Evolutionary conservation across 1,140 invertebrate genomes (phyloP).

Genomic region (Diachasmimorpha longicaudata): DNA sequence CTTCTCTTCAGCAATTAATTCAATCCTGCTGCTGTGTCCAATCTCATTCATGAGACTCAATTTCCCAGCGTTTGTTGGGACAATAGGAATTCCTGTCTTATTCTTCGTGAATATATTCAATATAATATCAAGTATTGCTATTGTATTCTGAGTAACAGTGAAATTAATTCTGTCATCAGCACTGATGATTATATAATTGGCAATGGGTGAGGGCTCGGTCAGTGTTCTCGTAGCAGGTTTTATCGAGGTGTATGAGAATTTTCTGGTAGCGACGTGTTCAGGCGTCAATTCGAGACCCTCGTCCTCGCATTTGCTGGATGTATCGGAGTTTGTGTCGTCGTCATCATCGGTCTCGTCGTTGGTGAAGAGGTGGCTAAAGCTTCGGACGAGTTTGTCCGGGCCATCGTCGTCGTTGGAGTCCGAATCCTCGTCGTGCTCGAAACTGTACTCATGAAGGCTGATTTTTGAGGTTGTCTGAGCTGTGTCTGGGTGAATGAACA

Average conservation of each 20-base stretch:
- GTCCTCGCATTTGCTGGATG: conserved; percentile 71
- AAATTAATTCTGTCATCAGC: conserved; percentile 73
- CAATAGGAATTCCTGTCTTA: conserved; percentile 48
- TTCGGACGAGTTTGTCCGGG: conserved; percentile 71
- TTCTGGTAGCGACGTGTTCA: conserved; percentile 43
- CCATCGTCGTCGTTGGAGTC: conserved; percentile 82
- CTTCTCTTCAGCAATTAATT: conserved; percentile 45
- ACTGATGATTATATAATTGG: conserved; percentile 73
- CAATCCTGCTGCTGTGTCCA: conserved; percentile 50
- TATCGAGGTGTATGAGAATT: background rate
- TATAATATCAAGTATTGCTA: conserved; percentile 66
- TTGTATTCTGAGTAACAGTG: conserved; percentile 69
- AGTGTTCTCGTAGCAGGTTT: conserved; percentile 49
- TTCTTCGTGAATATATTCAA: conserved; percentile 61
- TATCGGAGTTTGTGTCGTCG: conserved; percentile 74
- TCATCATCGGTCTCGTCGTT: conserved; percentile 76
- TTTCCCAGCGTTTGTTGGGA: conserved; percentile 46
- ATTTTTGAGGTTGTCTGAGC: conserved; percentile 36
- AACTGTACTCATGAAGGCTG: conserved; percentile 40
- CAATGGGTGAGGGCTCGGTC: conserved; percentile 63
- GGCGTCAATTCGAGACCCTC: conserved; percentile 54
- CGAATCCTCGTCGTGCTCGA: conserved; percentile 72
- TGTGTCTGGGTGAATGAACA: conserved; percentile 54
- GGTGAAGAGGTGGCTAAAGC: conserved; percentile 78
- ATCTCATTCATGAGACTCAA: conserved; percentile 50